Evolutionary conservation across 2,113 vertebrate species (phyloP).

Genomic region (Todiramphus saurophagus): DNA sequence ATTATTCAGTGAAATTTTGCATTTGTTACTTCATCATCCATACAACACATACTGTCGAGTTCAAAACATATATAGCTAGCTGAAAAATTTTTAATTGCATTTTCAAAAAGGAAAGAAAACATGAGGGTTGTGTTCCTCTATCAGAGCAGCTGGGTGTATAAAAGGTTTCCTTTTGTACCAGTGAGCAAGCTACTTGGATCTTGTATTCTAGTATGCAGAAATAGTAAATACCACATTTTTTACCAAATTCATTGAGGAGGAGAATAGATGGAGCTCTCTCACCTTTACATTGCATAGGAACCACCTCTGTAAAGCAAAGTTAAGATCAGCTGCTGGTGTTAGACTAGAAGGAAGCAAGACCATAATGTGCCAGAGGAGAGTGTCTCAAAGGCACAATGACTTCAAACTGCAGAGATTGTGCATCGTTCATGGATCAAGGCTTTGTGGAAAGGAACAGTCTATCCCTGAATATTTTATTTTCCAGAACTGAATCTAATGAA

Average conservation of each 20-base stretch:
- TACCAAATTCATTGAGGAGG: not conserved
- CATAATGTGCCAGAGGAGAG: not conserved
- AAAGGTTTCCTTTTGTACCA: not conserved
- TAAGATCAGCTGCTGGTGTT: not conserved
- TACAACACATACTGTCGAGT: not conserved
- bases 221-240: not conserved
- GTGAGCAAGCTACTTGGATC: not conserved
- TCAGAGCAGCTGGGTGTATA: not conserved
- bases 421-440: not conserved
- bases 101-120: not conserved
- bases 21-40: not conserved
- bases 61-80: not conserved
- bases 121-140: not conserved
- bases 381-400: not conserved
- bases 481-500: not conserved
- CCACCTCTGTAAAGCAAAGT: not conserved
- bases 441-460: slow-evolving; percentile 14
- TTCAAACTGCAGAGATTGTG: not conserved
- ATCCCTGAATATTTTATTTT: slow-evolving; percentile 32
- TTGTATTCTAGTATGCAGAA: not conserved
- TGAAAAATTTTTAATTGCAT: not conserved
- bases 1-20: not conserved
- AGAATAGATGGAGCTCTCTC: not conserved
- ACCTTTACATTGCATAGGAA: not conserved
- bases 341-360: not conserved